These are phyloP conservation scores for Caenorhabditis doughertyi DNA, from an alignment of 2,888 invertebrate species.

Conservation along the genomic window DNA sequence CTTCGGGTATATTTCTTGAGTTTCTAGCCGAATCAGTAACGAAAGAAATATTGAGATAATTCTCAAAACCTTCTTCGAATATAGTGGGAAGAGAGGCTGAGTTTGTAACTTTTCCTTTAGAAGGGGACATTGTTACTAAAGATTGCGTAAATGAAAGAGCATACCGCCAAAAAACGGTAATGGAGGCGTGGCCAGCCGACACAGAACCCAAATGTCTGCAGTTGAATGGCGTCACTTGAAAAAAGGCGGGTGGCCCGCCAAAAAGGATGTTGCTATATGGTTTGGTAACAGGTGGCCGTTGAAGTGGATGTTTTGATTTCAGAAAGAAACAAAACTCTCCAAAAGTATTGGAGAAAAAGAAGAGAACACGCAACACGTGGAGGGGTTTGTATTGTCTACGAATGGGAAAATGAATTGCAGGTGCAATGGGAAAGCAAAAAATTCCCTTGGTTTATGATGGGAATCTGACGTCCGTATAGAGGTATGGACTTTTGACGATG, in stretches of 20 bases:
- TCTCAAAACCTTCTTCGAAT: neutral
- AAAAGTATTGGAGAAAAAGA: neutral
- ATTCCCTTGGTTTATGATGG: neutral
- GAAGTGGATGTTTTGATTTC: constrained; percentile 7
- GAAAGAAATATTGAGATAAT: neutral
- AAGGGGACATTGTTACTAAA: neutral
- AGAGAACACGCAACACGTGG: neutral
- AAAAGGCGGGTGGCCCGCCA: too few relatives aligned
- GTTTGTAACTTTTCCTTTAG: neutral
- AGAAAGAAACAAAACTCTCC: neutral
- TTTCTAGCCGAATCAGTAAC: neutral
- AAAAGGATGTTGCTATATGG: neutral
- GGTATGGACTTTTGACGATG: neutral
- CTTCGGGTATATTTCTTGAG: neutral
- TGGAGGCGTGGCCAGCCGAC: neutral
- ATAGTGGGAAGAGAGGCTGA: neutral
- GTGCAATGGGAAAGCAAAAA: constrained; percentile 5
- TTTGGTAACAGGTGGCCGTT: neutral
- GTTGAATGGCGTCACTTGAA: neutral
- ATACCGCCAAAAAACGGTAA: neutral
- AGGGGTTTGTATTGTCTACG: neutral
- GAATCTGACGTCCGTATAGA: too few relatives aligned
- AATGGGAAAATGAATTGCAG: neutral
- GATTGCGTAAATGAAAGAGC: neutral
- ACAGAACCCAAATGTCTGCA: neutral